Evolutionary conservation across 2,797 vertebrate genomes (phyloP), one percentile per base, ranked within the genome.

Genomic region (Xenops minutus): DNA sequence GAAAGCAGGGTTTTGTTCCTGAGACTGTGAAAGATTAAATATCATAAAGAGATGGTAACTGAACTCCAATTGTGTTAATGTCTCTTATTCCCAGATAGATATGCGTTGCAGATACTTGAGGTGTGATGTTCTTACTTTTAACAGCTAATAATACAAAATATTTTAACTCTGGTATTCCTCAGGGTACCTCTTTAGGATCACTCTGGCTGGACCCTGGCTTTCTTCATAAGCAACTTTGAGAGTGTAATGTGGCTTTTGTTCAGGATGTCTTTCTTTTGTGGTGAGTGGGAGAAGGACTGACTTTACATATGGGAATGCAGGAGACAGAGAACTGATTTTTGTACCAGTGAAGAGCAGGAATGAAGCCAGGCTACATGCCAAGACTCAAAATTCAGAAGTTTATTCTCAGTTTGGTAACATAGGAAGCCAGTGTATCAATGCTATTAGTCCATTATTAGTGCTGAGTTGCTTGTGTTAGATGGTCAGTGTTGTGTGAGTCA

Each of bases 1-100:
- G 73, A 69, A 81, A 82, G 36, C 51, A 71, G 48, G 6, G 41
- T 86, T 92, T 67, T 64, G 4, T 90, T 94, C 92, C 37, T 27
- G 37, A 88, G 83, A 80, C 85, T 73, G 58, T 37, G n/a, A 34
- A 84, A 95, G 55, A 94, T 88, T 78, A 93, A 92, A 88, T 90
- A 69, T 59, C 58, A 43, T 61, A 71, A 52, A 49, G 49, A 85
- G 44, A 76, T 0, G 0, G 3, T 71, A 78, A 73, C 32, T 86
- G 91, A 91, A 39, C 49, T 87, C 34, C 5, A 0, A 7, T 63
- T 49, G 46, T 75, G 76, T 93, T 62, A 54, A 21, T 41, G 20
- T 77, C 56, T 69, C 41, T 61, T 73, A 9, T 56, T 93, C 24
- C 15, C 10, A 16, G 64, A 24, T 41, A 72, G 37, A 55, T 2